These are phyloP conservation scores for Apeltes quadracus DNA, from an alignment of 2,113 vertebrate genomes.

Conservation along the genomic window DNA sequence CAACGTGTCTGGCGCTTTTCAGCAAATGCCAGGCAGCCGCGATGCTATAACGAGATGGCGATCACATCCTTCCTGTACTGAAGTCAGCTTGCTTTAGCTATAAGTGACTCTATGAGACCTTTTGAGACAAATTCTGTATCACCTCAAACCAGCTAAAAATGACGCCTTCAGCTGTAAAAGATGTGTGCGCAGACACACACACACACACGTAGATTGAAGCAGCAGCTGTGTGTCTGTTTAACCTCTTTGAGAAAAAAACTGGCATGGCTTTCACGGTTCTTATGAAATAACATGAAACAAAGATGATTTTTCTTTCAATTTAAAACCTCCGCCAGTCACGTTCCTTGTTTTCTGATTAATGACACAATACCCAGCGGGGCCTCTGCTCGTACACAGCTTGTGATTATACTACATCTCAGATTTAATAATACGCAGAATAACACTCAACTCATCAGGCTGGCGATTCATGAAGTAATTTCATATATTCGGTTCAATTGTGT, in stretches of 20 bases:
- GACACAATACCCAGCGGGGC: background rate
- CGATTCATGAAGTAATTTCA: background rate
- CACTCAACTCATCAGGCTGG: background rate
- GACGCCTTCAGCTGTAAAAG: background rate
- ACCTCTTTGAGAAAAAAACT: constrained; percentile 31
- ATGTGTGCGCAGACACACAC: background rate
- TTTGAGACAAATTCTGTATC: background rate
- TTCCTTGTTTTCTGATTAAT: background rate
- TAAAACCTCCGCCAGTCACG: background rate
- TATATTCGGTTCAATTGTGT: background rate
- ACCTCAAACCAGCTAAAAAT: background rate
- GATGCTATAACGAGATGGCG: background rate
- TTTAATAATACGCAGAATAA: background rate
- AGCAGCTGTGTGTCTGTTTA: constrained; percentile 29
- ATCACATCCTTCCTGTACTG: background rate
- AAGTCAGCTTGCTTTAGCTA: background rate
- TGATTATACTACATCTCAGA: background rate
- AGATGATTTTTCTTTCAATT: background rate
- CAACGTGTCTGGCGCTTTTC: background rate
- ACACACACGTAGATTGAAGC: background rate
- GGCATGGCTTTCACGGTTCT: background rate
- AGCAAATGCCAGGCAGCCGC: background rate
- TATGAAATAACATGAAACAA: constrained; percentile 4
- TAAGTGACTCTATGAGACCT: background rate
- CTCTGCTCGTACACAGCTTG: background rate